A percentile compares a stretch with the other conserved stretches of the same genome.
Evolutionary conservation across 2,888 invertebrate genomes (phyloP).

Genomic region (Hyles lineata): DNA sequence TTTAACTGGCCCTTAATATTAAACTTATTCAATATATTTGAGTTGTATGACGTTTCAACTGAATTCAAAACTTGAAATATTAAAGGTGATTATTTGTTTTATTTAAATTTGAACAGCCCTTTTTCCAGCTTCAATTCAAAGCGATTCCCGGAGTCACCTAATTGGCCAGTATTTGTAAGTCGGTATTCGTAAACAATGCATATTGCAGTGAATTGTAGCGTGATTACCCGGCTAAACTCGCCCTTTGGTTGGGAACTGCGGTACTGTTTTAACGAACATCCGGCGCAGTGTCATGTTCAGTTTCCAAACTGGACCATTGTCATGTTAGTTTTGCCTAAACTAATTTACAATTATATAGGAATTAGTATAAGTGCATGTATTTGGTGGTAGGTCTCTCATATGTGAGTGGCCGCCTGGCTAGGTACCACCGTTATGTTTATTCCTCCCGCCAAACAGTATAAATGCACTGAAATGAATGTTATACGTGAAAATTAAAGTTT

Average conservation of each 20-base stretch:
- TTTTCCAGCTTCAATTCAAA: not conserved
- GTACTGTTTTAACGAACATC: not conserved
- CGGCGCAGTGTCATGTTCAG: not conserved
- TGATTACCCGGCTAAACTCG: not conserved
- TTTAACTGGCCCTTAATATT: too few species aligned
- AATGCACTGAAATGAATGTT: too few species aligned
- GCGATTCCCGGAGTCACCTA: not conserved
- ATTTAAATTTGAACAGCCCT: too few species aligned
- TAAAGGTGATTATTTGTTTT: too few species aligned
- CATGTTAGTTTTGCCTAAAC: not conserved
- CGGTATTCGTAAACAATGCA: not conserved
- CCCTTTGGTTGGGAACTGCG: not conserved
- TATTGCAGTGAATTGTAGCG: not conserved
- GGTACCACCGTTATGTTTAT: too few species aligned
- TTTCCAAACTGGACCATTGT: not conserved
- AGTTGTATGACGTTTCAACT: too few species aligned
- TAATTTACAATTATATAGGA: not conserved
- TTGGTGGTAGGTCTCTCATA: too few species aligned
- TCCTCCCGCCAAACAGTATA: too few species aligned
- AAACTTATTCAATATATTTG: too few species aligned
- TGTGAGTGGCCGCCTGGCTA: too few species aligned
- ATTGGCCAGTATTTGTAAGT: not conserved
- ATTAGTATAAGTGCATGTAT: not conserved
- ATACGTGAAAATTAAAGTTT: too few species aligned
- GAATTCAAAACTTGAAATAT: too few species aligned